phyloP scores from a whole-genome alignment of 2,113 vertebrate genomes.

The Anser brachyrhynchus region DNA sequence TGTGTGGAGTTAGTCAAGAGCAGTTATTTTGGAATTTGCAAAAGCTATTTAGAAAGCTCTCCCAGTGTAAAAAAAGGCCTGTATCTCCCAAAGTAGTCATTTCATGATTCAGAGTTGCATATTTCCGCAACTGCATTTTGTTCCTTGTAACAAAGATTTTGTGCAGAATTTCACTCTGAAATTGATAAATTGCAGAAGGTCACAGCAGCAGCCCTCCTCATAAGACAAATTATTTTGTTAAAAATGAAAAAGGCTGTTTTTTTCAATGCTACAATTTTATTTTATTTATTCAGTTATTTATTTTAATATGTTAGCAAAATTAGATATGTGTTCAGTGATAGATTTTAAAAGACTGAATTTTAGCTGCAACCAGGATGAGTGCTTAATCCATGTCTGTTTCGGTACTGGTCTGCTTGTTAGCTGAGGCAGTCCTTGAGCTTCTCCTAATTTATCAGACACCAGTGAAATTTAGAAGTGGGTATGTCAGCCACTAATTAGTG shows the following conservation, averaged over 20 bases:
- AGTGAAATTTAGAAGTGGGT: neutral
- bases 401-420: neutral
- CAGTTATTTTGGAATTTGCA: slow-evolving; percentile 14
- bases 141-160: neutral
- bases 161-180: neutral
- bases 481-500: neutral
- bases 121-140: neutral
- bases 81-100: neutral
- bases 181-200: neutral
- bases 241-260: neutral
- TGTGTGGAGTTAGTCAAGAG: neutral
- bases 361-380: neutral
- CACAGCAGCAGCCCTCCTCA: neutral
- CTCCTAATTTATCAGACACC: neutral
- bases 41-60: slow-evolving; percentile 20
- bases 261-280: neutral
- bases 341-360: neutral
- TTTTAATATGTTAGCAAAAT: neutral
- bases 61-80: neutral
- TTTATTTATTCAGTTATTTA: no score
- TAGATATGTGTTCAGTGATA: neutral
- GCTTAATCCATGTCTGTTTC: neutral
- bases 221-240: neutral
- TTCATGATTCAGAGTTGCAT: neutral
- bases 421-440: neutral